Percentiles rank a stretch among this genome's conserved stretches.
Evolutionary conservation across 2,888 invertebrate genomes (phyloP).

Genomic region (Mycalesis mineus): DNA sequence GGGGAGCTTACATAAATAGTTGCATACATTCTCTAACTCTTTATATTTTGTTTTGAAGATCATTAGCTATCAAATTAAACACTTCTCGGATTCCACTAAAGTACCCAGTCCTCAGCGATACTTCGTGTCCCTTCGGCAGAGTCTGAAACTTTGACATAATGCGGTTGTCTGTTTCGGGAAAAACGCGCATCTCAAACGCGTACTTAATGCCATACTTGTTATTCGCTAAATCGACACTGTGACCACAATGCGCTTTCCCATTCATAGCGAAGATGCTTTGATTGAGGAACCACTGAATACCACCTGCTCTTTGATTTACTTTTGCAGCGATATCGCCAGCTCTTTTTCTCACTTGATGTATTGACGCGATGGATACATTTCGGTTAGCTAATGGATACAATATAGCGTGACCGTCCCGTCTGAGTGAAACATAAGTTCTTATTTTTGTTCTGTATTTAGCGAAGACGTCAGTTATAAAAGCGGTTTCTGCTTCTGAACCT

Average conservation of each 20-base stretch:
- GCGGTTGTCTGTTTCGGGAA: conserved; percentile 44
- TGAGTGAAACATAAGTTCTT: conserved; percentile 83
- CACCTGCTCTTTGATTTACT: conserved; percentile 53
- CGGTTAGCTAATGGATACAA: conserved; percentile 81
- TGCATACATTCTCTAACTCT: neutral
- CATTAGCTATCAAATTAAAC: conserved; percentile 45
- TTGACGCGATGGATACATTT: conserved; percentile 26
- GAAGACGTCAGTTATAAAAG: conserved; percentile 77
- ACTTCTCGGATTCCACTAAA: conserved; percentile 58
- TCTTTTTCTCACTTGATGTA: conserved; percentile 32
- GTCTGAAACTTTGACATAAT: conserved; percentile 56
- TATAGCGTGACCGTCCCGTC: conserved; percentile 82
- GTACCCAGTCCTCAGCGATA: conserved; percentile 53
- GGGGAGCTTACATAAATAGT: neutral
- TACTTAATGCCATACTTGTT: conserved; percentile 40
- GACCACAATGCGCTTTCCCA: conserved; percentile 53
- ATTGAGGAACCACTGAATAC: conserved; percentile 49
- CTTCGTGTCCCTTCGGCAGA: conserved; percentile 52
- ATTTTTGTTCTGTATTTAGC: conserved; percentile 61
- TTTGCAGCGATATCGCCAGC: conserved; percentile 47
- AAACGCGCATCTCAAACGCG: conserved; percentile 63
- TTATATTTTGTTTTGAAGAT: conserved; percentile 23
- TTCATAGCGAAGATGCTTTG: conserved; percentile 48
- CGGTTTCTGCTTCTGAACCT: conserved; percentile 82
- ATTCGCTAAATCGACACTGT: conserved; percentile 61